Evolutionary conservation across 2,888 invertebrate species (phyloP), one percentile per base, ranked within the genome.

Genomic region (Meteorus colon): DNA sequence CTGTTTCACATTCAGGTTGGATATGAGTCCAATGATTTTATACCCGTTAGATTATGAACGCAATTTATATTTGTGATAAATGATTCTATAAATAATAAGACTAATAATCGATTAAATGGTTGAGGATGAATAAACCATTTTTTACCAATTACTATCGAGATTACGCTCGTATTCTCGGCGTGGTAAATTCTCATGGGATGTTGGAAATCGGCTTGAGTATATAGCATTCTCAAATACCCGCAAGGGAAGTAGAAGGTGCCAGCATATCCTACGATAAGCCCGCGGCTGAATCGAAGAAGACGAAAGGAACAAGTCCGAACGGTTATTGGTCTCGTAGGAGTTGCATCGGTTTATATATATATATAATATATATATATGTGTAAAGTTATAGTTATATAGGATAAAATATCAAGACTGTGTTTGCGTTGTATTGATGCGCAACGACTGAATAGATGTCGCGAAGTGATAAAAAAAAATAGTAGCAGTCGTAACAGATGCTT

Each of bases 211-310:
- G 70, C 59, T 75, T 66, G 55, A 55, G 63, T 66, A 66, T 29
- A 48, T 51, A 67, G 60, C 29, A 72, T 45, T 63, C 72, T 66
- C 70, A 55, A 76, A 73, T 76, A 65, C 76, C 51, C 67, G 59
- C 69, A 71, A 71, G 75, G 75, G 71, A 65, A 68, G 76, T 74
- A 74, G 67, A 74, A 76, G 78, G 78, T 79, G 79, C 69, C 68
- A 66, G 75, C 75, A 70, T 65, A 76, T 77, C 68, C 68, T 19
- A 55, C 80, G 81, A 81, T 81, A 81, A 81, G 79, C 81, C 79
- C 70, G 60, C 66, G 75, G 79, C 77, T 76, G 69, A 70, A 72
- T 68, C 55, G 68, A 62, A 45, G 72, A 76, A 60, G 31, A 66
- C 72, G 65, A 76, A 77, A 76, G 77, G 77, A 74, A 78, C 73